These are phyloP conservation scores for Lophochroa leadbeateri DNA, from an alignment of 2,113 vertebrate species.

Conservation along the genomic window DNA sequence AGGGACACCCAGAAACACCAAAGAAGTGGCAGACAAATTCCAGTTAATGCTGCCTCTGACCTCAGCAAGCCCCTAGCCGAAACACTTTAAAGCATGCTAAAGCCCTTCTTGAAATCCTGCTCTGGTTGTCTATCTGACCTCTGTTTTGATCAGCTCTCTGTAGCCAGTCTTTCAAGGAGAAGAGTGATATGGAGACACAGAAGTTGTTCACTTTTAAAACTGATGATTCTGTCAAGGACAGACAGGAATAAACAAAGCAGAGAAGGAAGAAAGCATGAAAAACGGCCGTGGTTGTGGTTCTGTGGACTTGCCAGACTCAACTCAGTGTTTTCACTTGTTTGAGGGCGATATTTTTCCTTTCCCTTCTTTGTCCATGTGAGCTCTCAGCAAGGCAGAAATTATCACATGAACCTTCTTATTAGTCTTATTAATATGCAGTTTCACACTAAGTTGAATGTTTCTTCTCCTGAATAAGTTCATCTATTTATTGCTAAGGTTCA, in stretches of 20 bases:
- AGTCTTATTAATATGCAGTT: not conserved
- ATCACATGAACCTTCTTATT: not conserved
- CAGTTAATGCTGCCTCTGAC: constrained; percentile 63
- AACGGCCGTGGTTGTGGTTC: not conserved
- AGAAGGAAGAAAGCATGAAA: not conserved
- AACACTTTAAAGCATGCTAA: constrained; percentile 51
- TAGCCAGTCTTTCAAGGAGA: constrained; percentile 34
- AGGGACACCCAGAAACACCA: constrained; percentile 37
- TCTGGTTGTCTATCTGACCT: constrained; percentile 46
- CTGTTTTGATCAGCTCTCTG: constrained; percentile 59
- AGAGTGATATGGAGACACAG: not conserved
- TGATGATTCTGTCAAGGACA: constrained; percentile 4
- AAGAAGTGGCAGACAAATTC: constrained; percentile 62
- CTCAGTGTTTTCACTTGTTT: not conserved
- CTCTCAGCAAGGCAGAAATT: not conserved
- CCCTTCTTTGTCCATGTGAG: not conserved
- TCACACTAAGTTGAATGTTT: not conserved
- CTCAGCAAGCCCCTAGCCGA: constrained; percentile 4
- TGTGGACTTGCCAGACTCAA: not conserved
- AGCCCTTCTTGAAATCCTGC: constrained; percentile 51
- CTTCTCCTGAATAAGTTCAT: not conserved
- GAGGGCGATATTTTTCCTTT: not conserved
- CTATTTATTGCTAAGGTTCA: not conserved
- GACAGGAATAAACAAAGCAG: not conserved
- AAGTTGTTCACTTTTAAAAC: constrained; percentile 11